phyloP scores from a whole-genome alignment of 2,113 vertebrate genomes.

The Notothenia rossii region DNA sequence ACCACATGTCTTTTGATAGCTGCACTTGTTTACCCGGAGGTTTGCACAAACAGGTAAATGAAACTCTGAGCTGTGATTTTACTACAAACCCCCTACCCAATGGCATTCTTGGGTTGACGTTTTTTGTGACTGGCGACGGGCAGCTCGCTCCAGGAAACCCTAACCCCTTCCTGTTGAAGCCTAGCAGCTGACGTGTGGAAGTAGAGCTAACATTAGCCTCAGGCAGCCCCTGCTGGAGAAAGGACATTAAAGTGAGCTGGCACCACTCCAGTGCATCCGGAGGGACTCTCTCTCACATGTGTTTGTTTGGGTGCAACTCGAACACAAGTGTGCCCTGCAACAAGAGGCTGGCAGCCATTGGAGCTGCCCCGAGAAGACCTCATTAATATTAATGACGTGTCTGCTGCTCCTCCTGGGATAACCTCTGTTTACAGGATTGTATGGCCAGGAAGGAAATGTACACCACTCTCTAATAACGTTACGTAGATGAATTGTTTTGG shows the following conservation, averaged over 20 bases:
- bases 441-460: conserved; percentile 43
- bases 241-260: conserved; percentile 68
- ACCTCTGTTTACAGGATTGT: conserved; percentile 39
- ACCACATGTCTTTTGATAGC: neutral
- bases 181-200: conserved; percentile 74
- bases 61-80: conserved; percentile 40
- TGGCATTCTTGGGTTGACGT: conserved; percentile 48
- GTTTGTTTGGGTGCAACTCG: conserved; percentile 83
- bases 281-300: conserved; percentile 66
- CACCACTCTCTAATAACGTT: conserved; percentile 41
- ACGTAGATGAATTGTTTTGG: conserved; percentile 14
- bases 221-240: conserved; percentile 54
- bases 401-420: conserved; percentile 45
- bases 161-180: conserved; percentile 73
- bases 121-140: conserved; percentile 78
- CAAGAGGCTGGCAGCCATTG: conserved; percentile 60
- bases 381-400: conserved; percentile 68
- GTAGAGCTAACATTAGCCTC: conserved; percentile 79
- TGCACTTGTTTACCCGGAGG: conserved; percentile 5
- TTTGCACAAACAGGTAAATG: conserved; percentile 47
- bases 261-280: conserved; percentile 59
- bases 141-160: conserved; percentile 76
- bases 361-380: conserved; percentile 42
- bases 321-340: conserved; percentile 49
- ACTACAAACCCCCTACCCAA: conserved; percentile 30